Conservation (phyloP, 2,113 vertebrate species). For the Puntigrus tetrazona region DNA sequence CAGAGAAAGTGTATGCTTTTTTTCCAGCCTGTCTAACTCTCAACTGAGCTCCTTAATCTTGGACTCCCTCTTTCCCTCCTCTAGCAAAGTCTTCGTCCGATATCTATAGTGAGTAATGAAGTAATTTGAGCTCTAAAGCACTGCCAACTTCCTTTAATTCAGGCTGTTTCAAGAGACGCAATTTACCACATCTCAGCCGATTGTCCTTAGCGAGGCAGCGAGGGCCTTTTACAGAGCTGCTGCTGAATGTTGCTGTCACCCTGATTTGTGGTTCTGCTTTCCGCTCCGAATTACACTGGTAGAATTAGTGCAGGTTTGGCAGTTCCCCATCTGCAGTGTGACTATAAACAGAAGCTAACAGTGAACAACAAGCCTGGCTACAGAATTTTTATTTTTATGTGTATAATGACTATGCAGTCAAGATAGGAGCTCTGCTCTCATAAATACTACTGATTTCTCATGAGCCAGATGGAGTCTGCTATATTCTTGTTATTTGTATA, state of each 20-base stretch:
- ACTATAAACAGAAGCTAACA: slow-evolving; percentile 47
- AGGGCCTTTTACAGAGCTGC: slow-evolving; percentile 46
- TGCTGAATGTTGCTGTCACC: slow-evolving; percentile 52
- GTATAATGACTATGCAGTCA: slow-evolving; percentile 38
- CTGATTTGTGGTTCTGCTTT: slow-evolving; percentile 47
- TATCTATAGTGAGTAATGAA: slow-evolving; percentile 45
- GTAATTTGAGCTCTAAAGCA: slow-evolving; percentile 46
- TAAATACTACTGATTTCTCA: slow-evolving; percentile 39
- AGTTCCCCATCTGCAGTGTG: slow-evolving; percentile 41
- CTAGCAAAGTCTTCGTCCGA: slow-evolving; percentile 37
- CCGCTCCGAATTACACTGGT: slow-evolving; percentile 42
- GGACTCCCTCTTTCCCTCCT: slow-evolving; percentile 6
- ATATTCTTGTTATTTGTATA: slow-evolving; percentile 25
- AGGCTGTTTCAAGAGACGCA: slow-evolving; percentile 42
- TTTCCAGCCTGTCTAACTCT: not conserved
- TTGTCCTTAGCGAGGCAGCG: slow-evolving; percentile 45
- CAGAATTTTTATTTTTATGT: slow-evolving; percentile 11
- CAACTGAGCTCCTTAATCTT: slow-evolving; percentile 25
- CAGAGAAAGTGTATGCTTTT: not conserved
- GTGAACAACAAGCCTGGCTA: slow-evolving; percentile 35
- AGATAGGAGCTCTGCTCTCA: slow-evolving; percentile 9
- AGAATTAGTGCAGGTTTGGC: slow-evolving; percentile 53
- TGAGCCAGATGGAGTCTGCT: slow-evolving; percentile 20
- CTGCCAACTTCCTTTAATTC: slow-evolving; percentile 47
- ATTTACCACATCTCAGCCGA: slow-evolving; percentile 47